Conservation (phyloP, 2,797 vertebrate genomes). For the Mastacembelus armatus region DNA sequence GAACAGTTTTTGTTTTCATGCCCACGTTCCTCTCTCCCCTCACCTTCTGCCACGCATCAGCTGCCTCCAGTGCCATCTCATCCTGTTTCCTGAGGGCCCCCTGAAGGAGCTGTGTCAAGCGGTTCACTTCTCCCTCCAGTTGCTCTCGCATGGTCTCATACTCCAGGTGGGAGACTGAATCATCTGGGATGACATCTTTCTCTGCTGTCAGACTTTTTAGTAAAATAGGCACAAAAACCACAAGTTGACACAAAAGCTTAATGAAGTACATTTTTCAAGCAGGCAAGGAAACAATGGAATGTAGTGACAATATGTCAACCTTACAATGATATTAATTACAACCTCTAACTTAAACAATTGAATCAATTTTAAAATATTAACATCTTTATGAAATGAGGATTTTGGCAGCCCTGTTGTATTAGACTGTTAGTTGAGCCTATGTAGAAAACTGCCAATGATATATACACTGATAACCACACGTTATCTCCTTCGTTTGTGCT, state of each 20-base stretch:
- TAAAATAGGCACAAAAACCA: not conserved
- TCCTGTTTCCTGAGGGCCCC: constrained; percentile 91
- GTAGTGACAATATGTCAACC: too few relatives aligned
- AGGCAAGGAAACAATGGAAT: too few relatives aligned
- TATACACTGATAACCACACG: too few relatives aligned
- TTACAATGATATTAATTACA: too few relatives aligned
- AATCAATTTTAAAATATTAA: too few relatives aligned
- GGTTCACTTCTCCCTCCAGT: constrained; percentile 86
- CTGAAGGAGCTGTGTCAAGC: constrained; percentile 89
- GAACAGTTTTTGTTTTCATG: not conserved
- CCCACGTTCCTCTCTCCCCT: constrained; percentile 36
- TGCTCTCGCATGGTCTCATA: constrained; percentile 85
- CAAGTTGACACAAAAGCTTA: not conserved
- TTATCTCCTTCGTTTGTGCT: too few relatives aligned
- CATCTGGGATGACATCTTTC: constrained; percentile 81
- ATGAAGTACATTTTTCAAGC: too few relatives aligned
- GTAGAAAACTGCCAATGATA: too few relatives aligned
- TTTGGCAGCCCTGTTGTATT: too few relatives aligned
- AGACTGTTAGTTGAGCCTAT: too few relatives aligned
- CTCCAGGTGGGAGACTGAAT: constrained; percentile 83
- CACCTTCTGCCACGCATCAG: constrained; percentile 89
- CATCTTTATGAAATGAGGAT: too few relatives aligned
- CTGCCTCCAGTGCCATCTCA: constrained; percentile 87
- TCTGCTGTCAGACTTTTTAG: constrained; percentile 79
- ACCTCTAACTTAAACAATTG: too few relatives aligned